phyloP scores from a whole-genome alignment of 1,140 invertebrate species.

The Halictus rubicundus region DNA sequence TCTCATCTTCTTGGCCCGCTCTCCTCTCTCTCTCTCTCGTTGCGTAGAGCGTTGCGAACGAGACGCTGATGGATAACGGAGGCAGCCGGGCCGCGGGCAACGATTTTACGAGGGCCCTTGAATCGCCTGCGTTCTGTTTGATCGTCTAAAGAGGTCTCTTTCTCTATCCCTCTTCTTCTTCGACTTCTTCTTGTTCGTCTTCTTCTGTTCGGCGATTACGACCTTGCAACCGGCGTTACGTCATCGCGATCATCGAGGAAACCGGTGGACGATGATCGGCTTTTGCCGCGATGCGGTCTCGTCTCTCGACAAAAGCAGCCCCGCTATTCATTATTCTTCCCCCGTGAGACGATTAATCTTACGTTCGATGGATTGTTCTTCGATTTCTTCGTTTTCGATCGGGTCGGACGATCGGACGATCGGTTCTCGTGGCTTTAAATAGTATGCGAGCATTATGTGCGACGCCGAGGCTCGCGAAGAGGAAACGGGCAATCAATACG shows the following conservation, averaged over 20 bases:
- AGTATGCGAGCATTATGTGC: neutral
- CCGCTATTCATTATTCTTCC: neutral
- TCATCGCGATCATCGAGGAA: neutral
- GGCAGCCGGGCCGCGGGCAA: slow-evolving; percentile 41
- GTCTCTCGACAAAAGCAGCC: too few relatives aligned
- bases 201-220: neutral
- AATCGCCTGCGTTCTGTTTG: slow-evolving; percentile 49
- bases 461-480: neutral
- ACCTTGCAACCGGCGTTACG: slow-evolving; percentile 29
- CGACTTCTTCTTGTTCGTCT: neutral
- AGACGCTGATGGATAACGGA: slow-evolving; percentile 51
- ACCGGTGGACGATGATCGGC: too few relatives aligned
- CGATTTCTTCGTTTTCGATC: too few relatives aligned
- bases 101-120: slow-evolving; percentile 53
- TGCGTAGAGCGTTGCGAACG: slow-evolving; percentile 5
- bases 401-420: too few relatives aligned
- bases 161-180: neutral
- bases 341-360: neutral
- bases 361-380: too few relatives aligned
- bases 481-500: slow-evolving; percentile 10
- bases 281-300: too few relatives aligned
- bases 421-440: neutral
- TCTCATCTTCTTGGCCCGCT: neutral
- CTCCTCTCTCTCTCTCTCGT: too few relatives aligned
- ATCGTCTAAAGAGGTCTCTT: slow-evolving; percentile 29